phyloP scores from a whole-genome alignment of 2,888 invertebrate genomes.

The Drosophila neutralis region DNA sequence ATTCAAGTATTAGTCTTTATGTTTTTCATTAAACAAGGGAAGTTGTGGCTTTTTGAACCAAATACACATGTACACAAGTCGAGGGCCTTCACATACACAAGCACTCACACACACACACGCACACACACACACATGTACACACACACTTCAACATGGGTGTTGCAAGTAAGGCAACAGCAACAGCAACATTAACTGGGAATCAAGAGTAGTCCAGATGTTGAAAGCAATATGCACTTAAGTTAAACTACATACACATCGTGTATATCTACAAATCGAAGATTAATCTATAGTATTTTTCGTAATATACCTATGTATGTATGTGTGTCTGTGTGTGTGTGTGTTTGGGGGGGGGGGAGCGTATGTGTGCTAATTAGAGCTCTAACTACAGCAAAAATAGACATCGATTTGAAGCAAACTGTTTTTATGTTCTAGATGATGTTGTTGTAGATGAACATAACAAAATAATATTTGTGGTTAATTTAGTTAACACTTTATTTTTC shows the following conservation, averaged over 20 bases:
- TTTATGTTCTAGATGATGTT: slow-evolving; percentile 9
- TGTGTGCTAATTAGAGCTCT: slow-evolving; percentile 41
- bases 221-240: not conserved
- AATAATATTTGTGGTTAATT: not conserved
- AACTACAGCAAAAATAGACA: slow-evolving; percentile 54
- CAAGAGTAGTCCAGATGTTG: not conserved
- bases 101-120: not conserved
- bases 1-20: slow-evolving; percentile 80
- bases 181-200: slow-evolving; percentile 1
- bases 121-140: not conserved
- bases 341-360: not conserved
- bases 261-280: not conserved
- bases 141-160: not conserved
- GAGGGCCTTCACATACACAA: slow-evolving; percentile 24
- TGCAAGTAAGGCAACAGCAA: slow-evolving; percentile 11
- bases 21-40: slow-evolving; percentile 74
- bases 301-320: not conserved
- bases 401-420: slow-evolving; percentile 35
- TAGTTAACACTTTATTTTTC: slow-evolving; percentile 6
- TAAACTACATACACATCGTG: not conserved
- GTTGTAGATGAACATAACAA: slow-evolving; percentile 12
- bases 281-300: not conserved
- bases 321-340: not conserved
- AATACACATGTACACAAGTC: slow-evolving; percentile 32
- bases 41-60: slow-evolving; percentile 48